Evolutionary conservation across 2,888 invertebrate species (phyloP).

Genomic region (Pollenia labialis): DNA sequence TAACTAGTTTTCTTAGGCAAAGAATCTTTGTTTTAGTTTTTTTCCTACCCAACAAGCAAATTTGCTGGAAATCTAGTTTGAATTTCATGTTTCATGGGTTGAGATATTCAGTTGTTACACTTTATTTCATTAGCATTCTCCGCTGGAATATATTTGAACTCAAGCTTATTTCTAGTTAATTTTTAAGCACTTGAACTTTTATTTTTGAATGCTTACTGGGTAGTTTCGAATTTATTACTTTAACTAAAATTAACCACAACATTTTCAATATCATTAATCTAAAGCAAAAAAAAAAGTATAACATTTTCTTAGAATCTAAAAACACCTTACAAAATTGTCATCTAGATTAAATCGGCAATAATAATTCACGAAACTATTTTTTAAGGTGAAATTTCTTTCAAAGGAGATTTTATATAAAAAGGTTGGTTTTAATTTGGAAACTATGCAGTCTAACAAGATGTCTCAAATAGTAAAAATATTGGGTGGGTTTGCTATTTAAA

Average conservation of each 20-base stretch:
- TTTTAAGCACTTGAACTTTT: no score
- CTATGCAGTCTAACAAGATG: conserved; percentile 59
- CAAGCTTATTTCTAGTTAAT: no score
- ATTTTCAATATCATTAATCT: conserved; percentile 33
- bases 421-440: not conserved
- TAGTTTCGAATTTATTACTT: conserved; percentile 8
- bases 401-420: conserved; percentile 48
- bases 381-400: not conserved
- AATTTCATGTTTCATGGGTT: no score
- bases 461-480: conserved; percentile 50
- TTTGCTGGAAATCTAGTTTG: not conserved
- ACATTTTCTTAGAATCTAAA: conserved; percentile 30
- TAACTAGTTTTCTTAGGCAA: no score
- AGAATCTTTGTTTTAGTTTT: no score
- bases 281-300: not conserved
- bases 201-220: no score
- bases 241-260: conserved; percentile 2
- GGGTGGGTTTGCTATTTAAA: conserved; percentile 33
- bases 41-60: not conserved
- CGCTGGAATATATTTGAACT: no score
- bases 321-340: conserved; percentile 10
- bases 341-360: conserved; percentile 9
- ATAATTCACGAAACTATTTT: not conserved
- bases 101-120: no score
- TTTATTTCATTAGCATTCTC: no score